A percentile compares a stretch with the other conserved stretches of the same genome.
Evolutionary conservation across 2,113 vertebrate species (phyloP).

Genomic region (Seriola quinqueradiata): DNA sequence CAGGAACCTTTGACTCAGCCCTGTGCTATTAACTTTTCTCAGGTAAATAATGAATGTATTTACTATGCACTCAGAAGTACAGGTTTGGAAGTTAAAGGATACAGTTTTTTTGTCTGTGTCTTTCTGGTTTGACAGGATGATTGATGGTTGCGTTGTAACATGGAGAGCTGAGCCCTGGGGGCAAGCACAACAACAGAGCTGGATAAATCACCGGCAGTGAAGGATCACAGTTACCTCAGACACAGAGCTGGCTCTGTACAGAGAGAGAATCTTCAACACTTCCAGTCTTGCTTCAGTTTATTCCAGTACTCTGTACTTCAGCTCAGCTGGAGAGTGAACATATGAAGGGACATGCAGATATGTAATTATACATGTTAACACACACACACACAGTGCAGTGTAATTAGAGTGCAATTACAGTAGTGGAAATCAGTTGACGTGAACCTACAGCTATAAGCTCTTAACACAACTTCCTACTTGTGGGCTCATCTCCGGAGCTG

Average conservation of each 20-base stretch:
- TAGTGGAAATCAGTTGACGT: constrained; percentile 61
- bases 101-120: constrained; percentile 18
- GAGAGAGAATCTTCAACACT: neutral
- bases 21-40: too few relatives aligned
- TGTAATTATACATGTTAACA: constrained; percentile 59
- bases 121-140: constrained; percentile 57
- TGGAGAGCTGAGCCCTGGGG: constrained; percentile 51
- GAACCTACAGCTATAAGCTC: constrained; percentile 60
- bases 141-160: constrained; percentile 55
- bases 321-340: constrained; percentile 35
- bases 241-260: constrained; percentile 19
- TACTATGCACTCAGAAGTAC: constrained; percentile 2
- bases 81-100: constrained; percentile 40
- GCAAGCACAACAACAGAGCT: constrained; percentile 39
- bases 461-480: constrained; percentile 71
- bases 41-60: neutral
- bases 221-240: constrained; percentile 47
- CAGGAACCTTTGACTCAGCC: too few relatives aligned
- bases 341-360: constrained; percentile 37
- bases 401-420: constrained; percentile 69
- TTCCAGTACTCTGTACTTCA: neutral
- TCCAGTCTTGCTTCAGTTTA: neutral
- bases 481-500: constrained; percentile 51
- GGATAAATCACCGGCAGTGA: constrained; percentile 41
- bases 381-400: constrained; percentile 13